Base-by-base conservation (phyloP, 1,140 invertebrate genomes). In the Oryzaephilus surinamensis region DNA sequence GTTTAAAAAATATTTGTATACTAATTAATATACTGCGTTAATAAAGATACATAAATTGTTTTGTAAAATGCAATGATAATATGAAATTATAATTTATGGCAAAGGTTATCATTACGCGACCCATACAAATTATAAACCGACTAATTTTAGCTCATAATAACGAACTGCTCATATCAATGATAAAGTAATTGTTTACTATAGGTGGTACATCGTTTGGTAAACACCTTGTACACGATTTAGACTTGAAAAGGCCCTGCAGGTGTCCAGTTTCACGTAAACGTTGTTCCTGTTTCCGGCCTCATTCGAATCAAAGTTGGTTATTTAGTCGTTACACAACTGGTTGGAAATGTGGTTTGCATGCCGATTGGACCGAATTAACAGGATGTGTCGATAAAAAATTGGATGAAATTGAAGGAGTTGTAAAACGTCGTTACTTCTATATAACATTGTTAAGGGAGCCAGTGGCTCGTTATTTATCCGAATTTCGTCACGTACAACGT, bases 301-400 rank as follows among this genome's bases (percentile, higher is more conserved):
- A 85, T 70, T 76, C 81, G 55, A 81, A 86, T 62, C 82, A 92
- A 70, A 82, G 84, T 66, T 99, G 96, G 96, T 72, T 99, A 30
- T 98, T 99, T 67, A 97, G 92, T 58, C 76, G 96, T 52, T 97
- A 97, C 66, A 97, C 94, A 5, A 97, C 92, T 11, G 96, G 96
- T 31, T 99, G 96, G 96, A 89, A 90, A 55, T 99, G 96, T 70
- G 95, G 96, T 32, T 68, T 99, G 11, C 96, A 99, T 67, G 93
- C 96, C 6, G 90, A 99, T 68, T 99, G 92, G 84, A 97, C 95
- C 8, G 94, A 98, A 67, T 62, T 98, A 36, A 91, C 87, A 7
- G 78, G 76, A 55, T 88, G 90, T 65, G 89, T 94, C 26, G 84
- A 91, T 59, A 73, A 76, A 28, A 86, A 87, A 54, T 70, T 93